Evolutionary conservation across 2,797 vertebrate genomes (phyloP), one percentile per base, ranked within the genome.

Genomic region (Coendou prehensilis): DNA sequence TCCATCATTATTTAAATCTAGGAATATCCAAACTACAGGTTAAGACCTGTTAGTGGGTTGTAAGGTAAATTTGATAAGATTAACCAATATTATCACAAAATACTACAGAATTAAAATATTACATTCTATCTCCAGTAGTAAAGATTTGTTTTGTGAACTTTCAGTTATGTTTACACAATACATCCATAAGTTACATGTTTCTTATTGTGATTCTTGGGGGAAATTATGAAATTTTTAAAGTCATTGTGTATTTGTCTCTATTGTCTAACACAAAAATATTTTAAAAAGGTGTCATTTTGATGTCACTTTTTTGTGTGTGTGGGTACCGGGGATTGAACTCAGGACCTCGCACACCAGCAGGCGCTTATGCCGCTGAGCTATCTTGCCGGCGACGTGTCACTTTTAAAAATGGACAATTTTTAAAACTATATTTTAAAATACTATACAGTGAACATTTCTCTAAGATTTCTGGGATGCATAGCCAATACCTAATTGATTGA

Each of bases 31-130:
- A 13, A 71, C 52, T 89, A 6, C 52, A 76, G 7, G 9, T 45
- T 73, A 41, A 75, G 41, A 75, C 5, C 11, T 5, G 14, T 45
- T 75, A 47, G 71, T 75, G 52, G 41, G 20, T 67, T 88, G 7
- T 56, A 33, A 83, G 80, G 9, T 50, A 64, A 87, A 22, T n/a
- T 63, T 81, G 20, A 47, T 1, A 59, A 87, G 0, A 82, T 26
- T 26, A 94, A 88, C 7, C 13, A 85, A 89, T 20, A 85, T 85
- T 93, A 73, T 63, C 47, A 95, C 23, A 88, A 91, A 63, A 61
- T 89, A 54, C 71, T 76, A 87, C 1, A n/a, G 8, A 89, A 86
- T 64, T 87, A 71, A 91, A 91, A 91, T 78, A 83, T 56, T 91
- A 91, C 0, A 83, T n/a, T 78, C 9, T 20, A 84, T 80, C 13